Evolutionary conservation across 2,113 vertebrate species (phyloP).

Genomic region (Oncorhynchus kisutch): DNA sequence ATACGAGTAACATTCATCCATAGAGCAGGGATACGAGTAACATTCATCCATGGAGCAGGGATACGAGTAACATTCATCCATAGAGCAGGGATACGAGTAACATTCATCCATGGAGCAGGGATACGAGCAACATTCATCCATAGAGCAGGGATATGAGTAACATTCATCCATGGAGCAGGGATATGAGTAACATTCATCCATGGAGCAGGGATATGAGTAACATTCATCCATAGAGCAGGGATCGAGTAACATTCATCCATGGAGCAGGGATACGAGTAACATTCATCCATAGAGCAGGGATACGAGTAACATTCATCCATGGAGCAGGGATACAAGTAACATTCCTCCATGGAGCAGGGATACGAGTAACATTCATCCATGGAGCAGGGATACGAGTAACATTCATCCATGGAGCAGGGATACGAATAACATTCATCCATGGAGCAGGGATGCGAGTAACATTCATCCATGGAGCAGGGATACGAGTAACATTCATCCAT

Average conservation of each 20-base stretch:
- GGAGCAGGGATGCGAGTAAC: no score
- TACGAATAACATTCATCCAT: background rate
- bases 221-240: background rate
- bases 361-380: background rate
- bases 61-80: background rate
- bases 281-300: background rate
- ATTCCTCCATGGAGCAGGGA: background rate
- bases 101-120: background rate
- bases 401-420: background rate
- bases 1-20: background rate
- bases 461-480: background rate
- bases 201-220: no score
- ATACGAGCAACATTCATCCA: background rate
- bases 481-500: constrained; percentile 13
- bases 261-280: no score
- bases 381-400: no score
- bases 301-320: background rate
- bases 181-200: constrained; percentile 19
- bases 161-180: background rate
- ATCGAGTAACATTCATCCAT: background rate
- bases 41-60: background rate
- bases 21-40: no score
- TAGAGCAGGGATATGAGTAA: no score
- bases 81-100: no score
- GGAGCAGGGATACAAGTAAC: no score